phyloP scores from a whole-genome alignment of 2,113 vertebrate genomes.

The Phylloscopus whistleri region DNA sequence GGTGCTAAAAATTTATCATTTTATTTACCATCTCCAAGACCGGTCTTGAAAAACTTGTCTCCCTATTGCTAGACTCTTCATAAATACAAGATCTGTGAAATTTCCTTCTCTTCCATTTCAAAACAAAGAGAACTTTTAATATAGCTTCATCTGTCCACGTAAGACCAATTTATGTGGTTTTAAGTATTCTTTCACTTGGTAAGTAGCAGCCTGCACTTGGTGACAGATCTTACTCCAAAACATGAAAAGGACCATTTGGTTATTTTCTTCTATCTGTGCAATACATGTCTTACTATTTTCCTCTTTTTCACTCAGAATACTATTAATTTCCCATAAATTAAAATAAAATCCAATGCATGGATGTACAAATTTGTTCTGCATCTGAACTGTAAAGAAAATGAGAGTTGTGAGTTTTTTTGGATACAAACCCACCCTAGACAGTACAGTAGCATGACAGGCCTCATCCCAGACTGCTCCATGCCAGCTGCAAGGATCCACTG shows the following conservation, averaged over 20 bases:
- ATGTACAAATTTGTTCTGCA: neutral
- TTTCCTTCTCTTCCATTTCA: neutral
- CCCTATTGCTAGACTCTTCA: neutral
- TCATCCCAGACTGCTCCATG: neutral
- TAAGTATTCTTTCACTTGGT: neutral
- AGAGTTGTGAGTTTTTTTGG: neutral
- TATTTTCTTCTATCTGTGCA: neutral
- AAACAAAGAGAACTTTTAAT: neutral
- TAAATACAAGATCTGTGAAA: neutral
- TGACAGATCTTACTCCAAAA: neutral
- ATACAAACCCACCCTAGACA: neutral
- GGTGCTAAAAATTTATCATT: neutral
- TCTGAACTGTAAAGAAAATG: neutral
- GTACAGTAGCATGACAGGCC: neutral
- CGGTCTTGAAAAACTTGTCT: neutral
- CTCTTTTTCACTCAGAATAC: neutral
- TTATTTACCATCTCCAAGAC: neutral
- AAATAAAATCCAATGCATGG: neutral
- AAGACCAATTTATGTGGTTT: neutral
- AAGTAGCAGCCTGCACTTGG: neutral
- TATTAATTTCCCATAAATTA: neutral
- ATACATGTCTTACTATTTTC: neutral
- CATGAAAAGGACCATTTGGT: neutral
- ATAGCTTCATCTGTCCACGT: rapidly evolving
- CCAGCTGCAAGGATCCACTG: neutral